Evolutionary conservation across 2,888 invertebrate species (phyloP), one percentile per base, ranked within the genome.

Genomic region (Dicyrtoma fusca): DNA sequence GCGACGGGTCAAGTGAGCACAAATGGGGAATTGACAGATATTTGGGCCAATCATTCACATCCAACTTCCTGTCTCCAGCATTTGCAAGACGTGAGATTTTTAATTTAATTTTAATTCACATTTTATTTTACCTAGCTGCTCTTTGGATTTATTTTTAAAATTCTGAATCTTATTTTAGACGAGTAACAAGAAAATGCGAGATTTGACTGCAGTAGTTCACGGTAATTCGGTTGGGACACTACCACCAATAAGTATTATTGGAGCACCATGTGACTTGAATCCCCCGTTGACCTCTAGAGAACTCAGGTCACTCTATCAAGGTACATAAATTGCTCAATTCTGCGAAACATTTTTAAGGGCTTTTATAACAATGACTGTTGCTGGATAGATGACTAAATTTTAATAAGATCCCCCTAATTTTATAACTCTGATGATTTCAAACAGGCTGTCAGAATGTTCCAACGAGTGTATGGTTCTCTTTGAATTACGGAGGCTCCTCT

Each of bases 361-460:
- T n/a, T n/a, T n/a, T n/a, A n/a, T n/a, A n/a, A n/a, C n/a, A n/a
- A n/a, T n/a, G n/a, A n/a, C n/a, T n/a, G n/a, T n/a, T n/a, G n/a
- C n/a, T n/a, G n/a, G n/a, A n/a, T n/a, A n/a, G n/a, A n/a, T n/a
- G n/a, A n/a, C n/a, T n/a, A n/a, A n/a, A n/a, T n/a, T n/a, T n/a
- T n/a, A n/a, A n/a, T n/a, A n/a, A n/a, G n/a, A n/a, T n/a, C n/a
- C n/a, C n/a, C n/a, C n/a, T n/a, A n/a, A n/a, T 34, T 34, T 5
- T 34, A 34, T 34, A 34, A 34, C 8, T 34, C 8, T n/a, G n/a
- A n/a, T n/a, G n/a, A n/a, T n/a, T n/a, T n/a, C n/a, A 44, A 69
- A 55, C 72, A 77, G 85, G 85, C 1, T 86, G 86, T 75, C 86
- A 86, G 79, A 85, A 85, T 76, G 81, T 86, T 0, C 85, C 86